Evolutionary conservation across 2,113 vertebrate species (phyloP).

Genomic region (Redunca redunca): DNA sequence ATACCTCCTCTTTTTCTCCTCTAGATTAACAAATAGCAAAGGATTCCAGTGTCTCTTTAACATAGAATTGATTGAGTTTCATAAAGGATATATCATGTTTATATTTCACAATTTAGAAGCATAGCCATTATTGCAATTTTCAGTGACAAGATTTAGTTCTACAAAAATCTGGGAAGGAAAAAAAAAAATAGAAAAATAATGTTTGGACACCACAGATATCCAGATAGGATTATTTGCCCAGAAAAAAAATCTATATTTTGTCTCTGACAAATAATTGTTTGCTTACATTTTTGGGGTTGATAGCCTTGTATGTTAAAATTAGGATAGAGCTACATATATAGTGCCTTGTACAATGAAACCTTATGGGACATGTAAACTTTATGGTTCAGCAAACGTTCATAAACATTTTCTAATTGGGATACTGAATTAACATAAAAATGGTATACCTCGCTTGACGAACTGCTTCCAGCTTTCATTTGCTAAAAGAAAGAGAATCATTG

Average conservation of each 20-base stretch:
- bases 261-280: not conserved
- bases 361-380: not conserved
- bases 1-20: not conserved
- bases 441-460: slow-evolving; percentile 62
- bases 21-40: not conserved
- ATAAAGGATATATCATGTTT: not conserved
- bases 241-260: not conserved
- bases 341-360: not conserved
- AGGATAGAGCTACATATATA: not conserved
- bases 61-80: not conserved
- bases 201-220: not conserved
- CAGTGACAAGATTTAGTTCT: not conserved
- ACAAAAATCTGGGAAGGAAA: not conserved
- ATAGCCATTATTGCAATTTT: not conserved
- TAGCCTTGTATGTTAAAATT: not conserved
- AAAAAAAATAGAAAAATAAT: not conserved
- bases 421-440: not conserved
- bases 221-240: not conserved
- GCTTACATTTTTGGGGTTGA: not conserved
- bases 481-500: not conserved
- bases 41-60: not conserved
- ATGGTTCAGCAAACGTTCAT: not conserved
- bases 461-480: not conserved
- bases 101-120: not conserved
- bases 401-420: not conserved